A percentile compares a stretch with the other conserved stretches of the same genome.
phyloP scores from a whole-genome alignment of 2,113 vertebrate genomes.

The Sylvia atricapilla region DNA sequence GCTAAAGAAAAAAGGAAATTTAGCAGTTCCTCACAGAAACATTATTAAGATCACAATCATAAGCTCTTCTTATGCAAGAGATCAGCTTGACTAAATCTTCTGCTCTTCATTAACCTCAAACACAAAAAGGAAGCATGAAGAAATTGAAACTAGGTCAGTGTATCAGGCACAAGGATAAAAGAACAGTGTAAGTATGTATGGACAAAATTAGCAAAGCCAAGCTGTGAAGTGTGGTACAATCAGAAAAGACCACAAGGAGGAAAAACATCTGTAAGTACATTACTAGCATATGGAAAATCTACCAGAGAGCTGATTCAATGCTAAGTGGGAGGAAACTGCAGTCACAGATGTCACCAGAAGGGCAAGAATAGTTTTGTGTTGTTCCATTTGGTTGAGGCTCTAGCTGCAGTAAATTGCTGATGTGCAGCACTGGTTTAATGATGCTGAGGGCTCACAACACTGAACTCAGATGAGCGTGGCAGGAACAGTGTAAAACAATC shows the following conservation, averaged over 20 bases:
- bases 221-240: neutral
- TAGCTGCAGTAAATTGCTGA: neutral
- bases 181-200: neutral
- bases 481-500: neutral
- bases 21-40: slow-evolving; percentile 37
- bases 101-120: slow-evolving; percentile 60
- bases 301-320: neutral
- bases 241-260: neutral
- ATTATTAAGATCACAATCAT: slow-evolving; percentile 50
- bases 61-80: slow-evolving; percentile 44
- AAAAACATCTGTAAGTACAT: slow-evolving; percentile 10
- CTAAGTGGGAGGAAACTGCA: neutral
- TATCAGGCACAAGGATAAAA: slow-evolving; percentile 58
- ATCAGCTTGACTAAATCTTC: slow-evolving; percentile 38
- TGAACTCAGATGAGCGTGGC: neutral
- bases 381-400: neutral
- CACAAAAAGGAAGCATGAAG: slow-evolving; percentile 23
- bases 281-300: neutral
- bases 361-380: neutral
- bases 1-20: slow-evolving; percentile 45
- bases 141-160: slow-evolving; percentile 58
- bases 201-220: slow-evolving; percentile 18
- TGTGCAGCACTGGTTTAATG: neutral
- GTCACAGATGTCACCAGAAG: neutral
- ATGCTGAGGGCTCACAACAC: neutral